phyloP scores from a whole-genome alignment of 2,888 invertebrate species.

The Orchesellides sinensis region DNA sequence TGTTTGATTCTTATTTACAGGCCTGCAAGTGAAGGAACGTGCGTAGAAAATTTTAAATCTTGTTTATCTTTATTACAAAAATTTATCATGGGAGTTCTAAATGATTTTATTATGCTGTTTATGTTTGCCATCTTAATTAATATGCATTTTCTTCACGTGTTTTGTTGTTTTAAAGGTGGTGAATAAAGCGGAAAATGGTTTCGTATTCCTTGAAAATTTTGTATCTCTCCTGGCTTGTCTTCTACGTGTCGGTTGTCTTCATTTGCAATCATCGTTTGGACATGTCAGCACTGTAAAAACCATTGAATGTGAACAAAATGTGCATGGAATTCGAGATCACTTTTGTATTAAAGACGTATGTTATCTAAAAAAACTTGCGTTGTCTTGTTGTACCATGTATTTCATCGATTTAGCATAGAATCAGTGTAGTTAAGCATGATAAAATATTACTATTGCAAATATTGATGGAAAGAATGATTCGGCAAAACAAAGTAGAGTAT shows the following conservation, averaged over 20 bases:
- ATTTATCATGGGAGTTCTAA: neutral
- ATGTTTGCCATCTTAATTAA: slow-evolving; percentile 1
- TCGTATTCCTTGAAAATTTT: neutral
- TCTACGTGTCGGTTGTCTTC: neutral
- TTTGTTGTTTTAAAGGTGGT: neutral
- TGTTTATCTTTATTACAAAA: slow-evolving; percentile 4
- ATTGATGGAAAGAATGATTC: no score
- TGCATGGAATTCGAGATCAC: no score
- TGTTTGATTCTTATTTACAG: slow-evolving; percentile 80
- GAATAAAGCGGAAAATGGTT: neutral
- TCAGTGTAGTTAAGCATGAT: no score
- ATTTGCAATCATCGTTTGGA: neutral
- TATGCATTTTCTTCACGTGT: neutral
- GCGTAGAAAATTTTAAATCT: slow-evolving; percentile 45
- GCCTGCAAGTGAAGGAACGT: slow-evolving; percentile 91
- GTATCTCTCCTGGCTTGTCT: neutral
- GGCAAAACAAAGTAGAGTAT: no score
- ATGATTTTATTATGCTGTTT: slow-evolving; percentile 1
- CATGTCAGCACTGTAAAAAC: no score
- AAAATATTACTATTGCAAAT: no score
- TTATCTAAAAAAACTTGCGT: no score
- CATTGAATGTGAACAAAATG: no score
- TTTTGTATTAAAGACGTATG: no score
- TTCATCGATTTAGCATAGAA: no score
- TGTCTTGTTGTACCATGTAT: no score